phyloP scores from a whole-genome alignment of 1,140 invertebrate genomes.

The Bombus terrestris region DNA sequence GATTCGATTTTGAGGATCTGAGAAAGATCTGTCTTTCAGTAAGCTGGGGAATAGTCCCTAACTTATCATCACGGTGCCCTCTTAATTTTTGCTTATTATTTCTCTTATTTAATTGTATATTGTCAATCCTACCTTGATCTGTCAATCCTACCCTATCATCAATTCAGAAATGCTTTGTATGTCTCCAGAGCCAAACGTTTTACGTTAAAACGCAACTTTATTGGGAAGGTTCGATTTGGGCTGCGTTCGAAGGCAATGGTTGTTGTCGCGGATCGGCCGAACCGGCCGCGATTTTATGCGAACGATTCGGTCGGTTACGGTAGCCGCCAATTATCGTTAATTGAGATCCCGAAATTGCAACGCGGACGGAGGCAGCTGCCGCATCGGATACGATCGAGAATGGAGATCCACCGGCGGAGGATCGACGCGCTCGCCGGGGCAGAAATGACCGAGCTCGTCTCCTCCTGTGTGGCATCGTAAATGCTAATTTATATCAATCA shows the following conservation, averaged over 20 bases:
- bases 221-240: not conserved
- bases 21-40: too few species aligned
- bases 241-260: not conserved
- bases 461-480: slow-evolving; percentile 45
- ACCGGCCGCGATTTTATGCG: slow-evolving; percentile 43
- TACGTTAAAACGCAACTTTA: slow-evolving; percentile 45
- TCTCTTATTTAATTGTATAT: too few species aligned
- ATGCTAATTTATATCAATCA: slow-evolving; percentile 47
- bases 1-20: too few species aligned
- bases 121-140: too few species aligned
- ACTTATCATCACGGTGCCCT: too few species aligned
- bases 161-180: not conserved
- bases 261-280: not conserved
- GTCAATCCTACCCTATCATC: too few species aligned
- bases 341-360: slow-evolving; percentile 74
- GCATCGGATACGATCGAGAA: slow-evolving; percentile 48
- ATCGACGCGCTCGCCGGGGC: not conserved
- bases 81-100: too few species aligned
- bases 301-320: slow-evolving; percentile 48
- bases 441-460: slow-evolving; percentile 4
- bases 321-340: slow-evolving; percentile 80
- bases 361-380: slow-evolving; percentile 59
- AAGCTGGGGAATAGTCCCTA: too few species aligned
- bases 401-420: not conserved
- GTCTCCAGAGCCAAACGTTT: slow-evolving; percentile 4